phyloP scores from a whole-genome alignment of 1,140 invertebrate genomes.

The Zaprionus camerounensis region DNA sequence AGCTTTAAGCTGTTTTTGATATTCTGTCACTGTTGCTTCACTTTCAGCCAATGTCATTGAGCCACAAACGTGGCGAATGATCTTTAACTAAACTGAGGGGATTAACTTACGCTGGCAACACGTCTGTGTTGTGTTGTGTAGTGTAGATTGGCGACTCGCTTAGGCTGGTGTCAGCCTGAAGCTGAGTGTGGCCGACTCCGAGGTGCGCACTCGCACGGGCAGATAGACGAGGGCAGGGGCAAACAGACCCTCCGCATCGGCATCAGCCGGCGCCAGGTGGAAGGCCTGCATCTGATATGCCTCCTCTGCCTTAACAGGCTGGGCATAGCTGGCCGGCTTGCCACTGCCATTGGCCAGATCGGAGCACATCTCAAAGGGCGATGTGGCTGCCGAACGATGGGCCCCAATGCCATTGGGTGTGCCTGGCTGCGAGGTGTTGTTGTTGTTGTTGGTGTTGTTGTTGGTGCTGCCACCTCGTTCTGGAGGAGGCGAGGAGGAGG shows the following conservation, averaged over 20 bases:
- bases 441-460: neutral
- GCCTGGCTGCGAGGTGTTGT: slow-evolving; percentile 17
- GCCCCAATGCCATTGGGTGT: slow-evolving; percentile 51
- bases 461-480: slow-evolving; percentile 18
- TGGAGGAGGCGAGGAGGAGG: slow-evolving; percentile 16
- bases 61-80: slow-evolving; percentile 18
- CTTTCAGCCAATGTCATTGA: neutral
- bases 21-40: neutral
- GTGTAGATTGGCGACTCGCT: slow-evolving; percentile 20
- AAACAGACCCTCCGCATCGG: slow-evolving; percentile 85
- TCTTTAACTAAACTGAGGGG: slow-evolving; percentile 35
- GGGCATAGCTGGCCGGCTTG: slow-evolving; percentile 69
- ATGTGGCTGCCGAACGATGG: slow-evolving; percentile 71
- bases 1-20: neutral
- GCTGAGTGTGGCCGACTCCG: slow-evolving; percentile 90
- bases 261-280: slow-evolving; percentile 72
- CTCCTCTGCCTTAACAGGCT: slow-evolving; percentile 62
- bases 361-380: slow-evolving; percentile 64
- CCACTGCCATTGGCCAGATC: slow-evolving; percentile 69
- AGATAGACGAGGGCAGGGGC: slow-evolving; percentile 96
- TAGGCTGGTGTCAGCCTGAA: slow-evolving; percentile 96
- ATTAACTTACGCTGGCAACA: slow-evolving; percentile 81
- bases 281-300: slow-evolving; percentile 82
- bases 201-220: slow-evolving; percentile 93
- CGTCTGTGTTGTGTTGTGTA: slow-evolving; percentile 39